These are phyloP conservation scores for Oreochromis tanganicae DNA, from an alignment of 2,113 vertebrate genomes.

Conservation along the genomic window DNA sequence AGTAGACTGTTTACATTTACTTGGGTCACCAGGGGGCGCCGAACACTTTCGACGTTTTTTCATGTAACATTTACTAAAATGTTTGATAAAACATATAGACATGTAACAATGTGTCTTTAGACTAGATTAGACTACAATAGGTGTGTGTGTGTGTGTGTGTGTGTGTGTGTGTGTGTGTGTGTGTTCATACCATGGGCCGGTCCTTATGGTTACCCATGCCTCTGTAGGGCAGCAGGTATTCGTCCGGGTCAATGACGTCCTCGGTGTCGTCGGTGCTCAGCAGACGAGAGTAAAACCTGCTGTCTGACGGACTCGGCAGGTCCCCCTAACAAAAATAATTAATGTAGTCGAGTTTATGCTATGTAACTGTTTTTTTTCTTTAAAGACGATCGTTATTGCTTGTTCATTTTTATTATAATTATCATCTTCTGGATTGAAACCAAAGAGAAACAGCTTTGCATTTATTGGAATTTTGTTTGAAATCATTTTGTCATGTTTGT, in stretches of 20 bases:
- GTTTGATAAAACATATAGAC: not conserved
- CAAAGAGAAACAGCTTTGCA: not conserved
- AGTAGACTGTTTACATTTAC: not conserved
- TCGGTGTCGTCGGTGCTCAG: slow-evolving; percentile 86
- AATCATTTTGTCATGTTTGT: not conserved
- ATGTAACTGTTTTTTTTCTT: fast-evolving
- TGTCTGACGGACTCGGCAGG: slow-evolving; percentile 83
- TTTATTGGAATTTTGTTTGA: not conserved
- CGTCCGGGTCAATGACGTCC: slow-evolving; percentile 82
- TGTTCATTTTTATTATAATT: not conserved
- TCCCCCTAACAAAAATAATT: slow-evolving; percentile 66
- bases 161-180: slow-evolving; percentile 1
- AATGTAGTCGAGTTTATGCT: not conserved
- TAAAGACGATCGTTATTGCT: not conserved
- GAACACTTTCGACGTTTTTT: not conserved
- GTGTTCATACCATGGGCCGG: slow-evolving; percentile 69
- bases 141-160: not conserved
- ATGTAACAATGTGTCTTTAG: not conserved
- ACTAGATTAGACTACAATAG: not conserved
- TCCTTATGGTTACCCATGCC: not conserved
- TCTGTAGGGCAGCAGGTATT: slow-evolving; percentile 85
- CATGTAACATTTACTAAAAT: not conserved
- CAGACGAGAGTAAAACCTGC: slow-evolving; percentile 82
- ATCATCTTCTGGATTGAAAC: not conserved
- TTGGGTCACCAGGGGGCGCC: not conserved